These are phyloP conservation scores for Crocidura indochinensis DNA, from an alignment of 2,797 vertebrate genomes.

Conservation along the genomic window DNA sequence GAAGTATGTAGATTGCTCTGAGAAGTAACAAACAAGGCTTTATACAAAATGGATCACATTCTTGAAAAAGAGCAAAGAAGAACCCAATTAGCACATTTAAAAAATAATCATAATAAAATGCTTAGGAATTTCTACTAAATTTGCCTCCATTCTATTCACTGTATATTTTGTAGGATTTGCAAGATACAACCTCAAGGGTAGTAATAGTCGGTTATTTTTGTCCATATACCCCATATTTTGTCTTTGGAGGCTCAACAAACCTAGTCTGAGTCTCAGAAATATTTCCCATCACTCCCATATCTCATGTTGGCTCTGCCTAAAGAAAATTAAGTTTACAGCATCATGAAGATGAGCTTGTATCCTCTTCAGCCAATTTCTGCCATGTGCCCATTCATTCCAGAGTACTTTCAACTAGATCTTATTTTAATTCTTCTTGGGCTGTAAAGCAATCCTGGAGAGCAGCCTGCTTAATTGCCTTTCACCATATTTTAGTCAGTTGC, in stretches of 20 bases:
- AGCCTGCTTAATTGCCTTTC: background rate
- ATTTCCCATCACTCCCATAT: too few relatives aligned
- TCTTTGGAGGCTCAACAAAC: background rate
- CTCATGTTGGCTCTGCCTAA: background rate
- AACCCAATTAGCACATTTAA: slow-evolving; percentile 24
- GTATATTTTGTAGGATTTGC: background rate
- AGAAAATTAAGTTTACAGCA: background rate
- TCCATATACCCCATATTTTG: background rate
- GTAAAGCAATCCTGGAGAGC: background rate
- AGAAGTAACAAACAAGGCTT: slow-evolving; percentile 48
- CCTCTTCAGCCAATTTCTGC: background rate
- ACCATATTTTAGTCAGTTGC: background rate
- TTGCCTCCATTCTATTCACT: background rate
- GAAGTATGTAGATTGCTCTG: background rate
- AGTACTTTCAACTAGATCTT: background rate
- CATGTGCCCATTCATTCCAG: background rate
- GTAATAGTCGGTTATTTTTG: background rate
- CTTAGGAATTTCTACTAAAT: slow-evolving; percentile 12
- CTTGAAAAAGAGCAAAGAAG: slow-evolving; percentile 21
- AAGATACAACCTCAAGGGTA: background rate
- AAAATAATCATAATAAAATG: background rate
- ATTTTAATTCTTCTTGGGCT: background rate
- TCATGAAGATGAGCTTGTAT: background rate
- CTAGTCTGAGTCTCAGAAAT: background rate
- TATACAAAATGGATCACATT: background rate